phyloP scores from a whole-genome alignment of 2,888 invertebrate genomes.

The Alviniconcha strummeri region DNA sequence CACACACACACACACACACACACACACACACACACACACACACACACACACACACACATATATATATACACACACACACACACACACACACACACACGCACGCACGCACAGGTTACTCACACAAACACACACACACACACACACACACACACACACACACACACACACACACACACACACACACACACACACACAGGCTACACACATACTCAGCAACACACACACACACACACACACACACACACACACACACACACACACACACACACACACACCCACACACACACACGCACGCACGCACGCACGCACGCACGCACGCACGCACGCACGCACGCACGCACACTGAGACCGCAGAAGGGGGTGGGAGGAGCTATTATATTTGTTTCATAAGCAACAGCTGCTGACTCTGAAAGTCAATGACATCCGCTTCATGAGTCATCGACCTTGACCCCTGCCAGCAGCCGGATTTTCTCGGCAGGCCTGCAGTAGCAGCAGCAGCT shows the following conservation, averaged over 20 bases:
- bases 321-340: neutral
- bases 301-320: neutral
- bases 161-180: neutral
- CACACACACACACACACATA: conserved; percentile 9
- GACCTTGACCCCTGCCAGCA: too few relatives aligned
- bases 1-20: neutral
- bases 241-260: neutral
- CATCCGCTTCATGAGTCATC: too few relatives aligned
- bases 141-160: neutral
- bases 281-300: conserved; percentile 8
- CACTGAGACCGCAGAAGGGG: too few relatives aligned
- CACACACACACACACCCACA: neutral
- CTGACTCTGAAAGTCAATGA: too few relatives aligned
- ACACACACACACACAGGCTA: conserved; percentile 16
- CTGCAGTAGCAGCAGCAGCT: too few relatives aligned
- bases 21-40: neutral
- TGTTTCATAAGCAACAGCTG: too few relatives aligned
- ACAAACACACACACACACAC: neutral
- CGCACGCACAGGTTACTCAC: neutral
- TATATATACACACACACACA: neutral
- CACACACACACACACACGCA: conserved; percentile 13
- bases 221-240: conserved; percentile 15
- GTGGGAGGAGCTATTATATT: too few relatives aligned
- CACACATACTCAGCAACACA: too few relatives aligned
- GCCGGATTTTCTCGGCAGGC: too few relatives aligned